Percentiles rank a stretch among this genome's conserved stretches.
phyloP scores from a whole-genome alignment of 2,797 vertebrate genomes.

The Myoxocephalus aenaeus region DNA sequence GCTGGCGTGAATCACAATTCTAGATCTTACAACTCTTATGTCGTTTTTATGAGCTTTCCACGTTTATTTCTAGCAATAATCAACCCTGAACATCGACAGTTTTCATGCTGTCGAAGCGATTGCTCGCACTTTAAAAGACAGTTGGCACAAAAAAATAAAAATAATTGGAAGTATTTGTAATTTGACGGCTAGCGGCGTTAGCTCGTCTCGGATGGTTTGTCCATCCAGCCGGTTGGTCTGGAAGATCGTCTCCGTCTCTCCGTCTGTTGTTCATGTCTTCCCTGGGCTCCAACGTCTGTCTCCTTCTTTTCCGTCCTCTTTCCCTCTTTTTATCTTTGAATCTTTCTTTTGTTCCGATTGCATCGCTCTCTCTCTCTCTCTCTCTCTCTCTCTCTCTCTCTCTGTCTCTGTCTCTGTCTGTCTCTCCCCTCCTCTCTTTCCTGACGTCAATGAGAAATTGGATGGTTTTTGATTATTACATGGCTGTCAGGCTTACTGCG shows the following conservation, averaged over 20 bases:
- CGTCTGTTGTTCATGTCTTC: background rate
- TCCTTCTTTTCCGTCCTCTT: background rate
- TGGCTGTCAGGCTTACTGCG: conserved; percentile 74
- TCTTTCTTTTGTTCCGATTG: conserved; percentile 54
- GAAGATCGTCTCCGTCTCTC: background rate
- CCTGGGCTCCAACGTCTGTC: background rate
- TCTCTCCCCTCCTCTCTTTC: conserved; percentile 40
- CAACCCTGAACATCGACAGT: conserved; percentile 7
- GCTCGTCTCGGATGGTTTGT: background rate
- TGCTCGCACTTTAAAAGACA: conserved; percentile 1
- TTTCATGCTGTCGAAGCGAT: background rate
- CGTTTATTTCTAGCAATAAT: background rate
- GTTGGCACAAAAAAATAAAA: background rate
- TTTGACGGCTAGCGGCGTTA: background rate
- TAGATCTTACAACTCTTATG: background rate
- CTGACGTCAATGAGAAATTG: conserved; percentile 75
- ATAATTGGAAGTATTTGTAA: background rate
- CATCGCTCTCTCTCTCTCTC: conserved; percentile 38
- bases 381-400: conserved; percentile 25
- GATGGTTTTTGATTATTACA: conserved; percentile 74
- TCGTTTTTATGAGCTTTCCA: conserved; percentile 12
- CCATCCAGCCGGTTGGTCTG: conserved; percentile 12
- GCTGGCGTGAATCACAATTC: conserved; percentile 9
- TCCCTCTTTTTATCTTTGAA: conserved; percentile 42
- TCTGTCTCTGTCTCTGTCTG: conserved; percentile 38